A percentile compares a stretch with the other conserved stretches of the same genome.
These are phyloP conservation scores for Cotesia chilonis DNA, from an alignment of 1,140 invertebrate species.

Conservation along the genomic window DNA sequence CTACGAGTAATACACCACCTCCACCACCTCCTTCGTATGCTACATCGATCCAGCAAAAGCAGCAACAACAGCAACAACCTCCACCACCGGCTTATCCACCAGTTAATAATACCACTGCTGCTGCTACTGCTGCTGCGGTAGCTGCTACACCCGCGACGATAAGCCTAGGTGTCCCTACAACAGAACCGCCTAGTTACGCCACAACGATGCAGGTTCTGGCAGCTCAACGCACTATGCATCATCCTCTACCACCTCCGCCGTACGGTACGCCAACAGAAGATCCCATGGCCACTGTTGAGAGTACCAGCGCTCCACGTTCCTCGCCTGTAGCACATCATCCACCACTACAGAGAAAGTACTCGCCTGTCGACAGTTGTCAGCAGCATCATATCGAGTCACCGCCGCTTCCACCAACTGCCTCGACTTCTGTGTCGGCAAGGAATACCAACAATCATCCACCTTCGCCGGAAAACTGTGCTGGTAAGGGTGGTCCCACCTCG, in stretches of 20 bases:
- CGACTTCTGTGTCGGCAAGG: conserved; percentile 60
- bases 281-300: conserved; percentile 65
- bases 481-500: conserved; percentile 59
- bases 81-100: conserved; percentile 59
- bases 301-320: conserved; percentile 60
- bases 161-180: conserved; percentile 74
- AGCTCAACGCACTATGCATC: conserved; percentile 74
- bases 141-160: conserved; percentile 43
- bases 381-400: conserved; percentile 56
- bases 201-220: conserved; percentile 89
- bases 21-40: conserved; percentile 82
- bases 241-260: conserved; percentile 76
- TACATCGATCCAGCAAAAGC: conserved; percentile 80
- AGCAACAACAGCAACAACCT: conserved; percentile 61
- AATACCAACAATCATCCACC: conserved; percentile 55
- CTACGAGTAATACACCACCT: conserved; percentile 66
- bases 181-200: conserved; percentile 90
- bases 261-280: conserved; percentile 67
- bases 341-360: conserved; percentile 72
- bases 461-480: conserved; percentile 46
- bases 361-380: conserved; percentile 63
- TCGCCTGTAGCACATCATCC: conserved; percentile 68
- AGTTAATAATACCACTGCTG: conserved; percentile 45
- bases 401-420: conserved; percentile 60
- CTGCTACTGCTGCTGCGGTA: conserved; percentile 43